Percentiles rank a stretch among this genome's conserved stretches.
These are phyloP conservation scores for Dipodomys ordii DNA, from an alignment of 2,113 vertebrate species.

Conservation along the genomic window DNA sequence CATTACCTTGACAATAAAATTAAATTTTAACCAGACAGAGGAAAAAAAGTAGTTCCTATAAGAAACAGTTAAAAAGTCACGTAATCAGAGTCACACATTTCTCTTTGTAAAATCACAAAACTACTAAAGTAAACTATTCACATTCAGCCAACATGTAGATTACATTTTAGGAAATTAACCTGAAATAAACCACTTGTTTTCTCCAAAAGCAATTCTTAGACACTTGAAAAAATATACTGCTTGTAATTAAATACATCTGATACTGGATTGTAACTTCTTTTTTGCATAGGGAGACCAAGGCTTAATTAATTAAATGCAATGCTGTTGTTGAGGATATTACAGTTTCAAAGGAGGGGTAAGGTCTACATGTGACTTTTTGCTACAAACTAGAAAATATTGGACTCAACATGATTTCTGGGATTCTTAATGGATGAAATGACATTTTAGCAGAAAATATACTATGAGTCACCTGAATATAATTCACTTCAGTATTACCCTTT, in stretches of 20 bases:
- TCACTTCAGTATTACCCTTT: neutral
- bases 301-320: neutral
- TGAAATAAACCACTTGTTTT: neutral
- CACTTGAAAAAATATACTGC: constrained; percentile 43
- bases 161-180: constrained; percentile 18
- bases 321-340: neutral
- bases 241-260: constrained; percentile 32
- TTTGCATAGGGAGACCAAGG: neutral
- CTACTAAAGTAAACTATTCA: constrained; percentile 1
- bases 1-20: too few species aligned
- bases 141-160: neutral
- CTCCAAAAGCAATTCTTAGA: constrained; percentile 30
- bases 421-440: constrained; percentile 36
- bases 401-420: neutral
- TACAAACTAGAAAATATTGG: neutral
- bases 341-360: neutral
- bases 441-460: constrained; percentile 20
- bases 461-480: constrained; percentile 37
- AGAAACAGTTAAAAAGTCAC: neutral
- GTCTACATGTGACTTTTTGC: neutral
- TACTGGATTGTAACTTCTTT: neutral
- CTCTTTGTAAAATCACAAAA: neutral
- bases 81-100: neutral
- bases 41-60: constrained; percentile 17
- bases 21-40: too few species aligned